Conservation (phyloP, 2,113 vertebrate genomes). For the Leiothrix lutea region DNA sequence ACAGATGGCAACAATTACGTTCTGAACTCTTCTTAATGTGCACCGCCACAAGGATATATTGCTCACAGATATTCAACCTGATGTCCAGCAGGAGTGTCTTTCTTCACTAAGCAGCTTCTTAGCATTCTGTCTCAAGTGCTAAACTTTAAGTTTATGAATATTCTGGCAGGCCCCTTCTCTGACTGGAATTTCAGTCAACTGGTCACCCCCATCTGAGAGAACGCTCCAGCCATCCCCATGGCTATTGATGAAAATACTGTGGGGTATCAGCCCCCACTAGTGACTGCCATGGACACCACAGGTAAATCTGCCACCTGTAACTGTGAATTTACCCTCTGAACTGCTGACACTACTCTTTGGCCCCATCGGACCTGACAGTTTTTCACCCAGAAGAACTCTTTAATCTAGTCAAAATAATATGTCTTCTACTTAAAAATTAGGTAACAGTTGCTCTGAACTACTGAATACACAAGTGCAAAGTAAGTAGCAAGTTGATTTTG, state of each 20-base stretch:
- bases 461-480: background rate
- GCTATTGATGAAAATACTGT: background rate
- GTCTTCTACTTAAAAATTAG: background rate
- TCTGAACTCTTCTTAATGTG: background rate
- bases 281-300: background rate
- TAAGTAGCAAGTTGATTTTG: background rate
- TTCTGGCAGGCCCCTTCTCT: background rate
- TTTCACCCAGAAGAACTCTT: background rate
- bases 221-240: background rate
- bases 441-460: background rate
- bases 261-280: fast-evolving
- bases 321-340: background rate
- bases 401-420: background rate
- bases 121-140: background rate
- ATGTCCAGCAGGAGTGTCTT: background rate
- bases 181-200: background rate
- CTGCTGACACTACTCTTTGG: background rate
- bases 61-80: background rate
- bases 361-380: background rate
- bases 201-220: background rate
- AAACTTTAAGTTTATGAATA: background rate
- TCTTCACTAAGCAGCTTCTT: background rate
- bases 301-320: background rate
- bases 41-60: background rate
- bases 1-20: background rate